phyloP scores from a whole-genome alignment of 2,797 vertebrate species.

The Pangasius sanitwongsei region DNA sequence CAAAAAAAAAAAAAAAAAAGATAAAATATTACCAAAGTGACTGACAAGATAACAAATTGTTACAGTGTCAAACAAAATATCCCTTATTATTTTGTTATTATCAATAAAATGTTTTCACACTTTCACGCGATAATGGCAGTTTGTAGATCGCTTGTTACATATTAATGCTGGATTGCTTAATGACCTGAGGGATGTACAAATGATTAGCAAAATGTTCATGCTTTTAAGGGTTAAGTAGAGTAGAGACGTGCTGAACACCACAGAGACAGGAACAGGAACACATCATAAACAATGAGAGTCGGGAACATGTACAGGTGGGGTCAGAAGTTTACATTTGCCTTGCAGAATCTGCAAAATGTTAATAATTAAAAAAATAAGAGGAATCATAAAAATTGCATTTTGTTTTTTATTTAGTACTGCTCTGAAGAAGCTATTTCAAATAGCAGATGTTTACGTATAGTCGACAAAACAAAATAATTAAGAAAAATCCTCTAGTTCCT shows the following conservation, averaged over 20 bases:
- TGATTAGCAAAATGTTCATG: neutral
- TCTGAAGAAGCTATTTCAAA: too few relatives aligned
- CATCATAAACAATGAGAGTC: neutral
- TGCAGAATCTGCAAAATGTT: too few relatives aligned
- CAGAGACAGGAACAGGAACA: conserved; percentile 28
- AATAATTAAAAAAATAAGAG: too few relatives aligned
- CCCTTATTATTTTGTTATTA: neutral
- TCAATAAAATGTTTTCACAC: neutral
- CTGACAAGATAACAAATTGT: neutral
- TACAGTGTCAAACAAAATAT: neutral
- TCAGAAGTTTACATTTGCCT: too few relatives aligned
- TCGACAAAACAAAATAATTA: too few relatives aligned
- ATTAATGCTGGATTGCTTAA: neutral
- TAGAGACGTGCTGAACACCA: conserved; percentile 39
- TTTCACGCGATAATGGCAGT: neutral
- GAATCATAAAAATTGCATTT: too few relatives aligned
- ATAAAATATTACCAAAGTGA: neutral
- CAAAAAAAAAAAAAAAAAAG: neutral
- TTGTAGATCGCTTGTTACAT: neutral
- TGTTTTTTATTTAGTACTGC: too few relatives aligned
- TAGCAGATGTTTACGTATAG: too few relatives aligned
- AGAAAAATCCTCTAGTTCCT: too few relatives aligned
- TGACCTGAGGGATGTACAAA: neutral
- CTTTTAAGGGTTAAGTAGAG: conserved; percentile 3
- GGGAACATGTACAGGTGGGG: neutral